These are phyloP conservation scores for Anagyrus pseudococci DNA, from an alignment of 2,888 invertebrate genomes.

Conservation along the genomic window DNA sequence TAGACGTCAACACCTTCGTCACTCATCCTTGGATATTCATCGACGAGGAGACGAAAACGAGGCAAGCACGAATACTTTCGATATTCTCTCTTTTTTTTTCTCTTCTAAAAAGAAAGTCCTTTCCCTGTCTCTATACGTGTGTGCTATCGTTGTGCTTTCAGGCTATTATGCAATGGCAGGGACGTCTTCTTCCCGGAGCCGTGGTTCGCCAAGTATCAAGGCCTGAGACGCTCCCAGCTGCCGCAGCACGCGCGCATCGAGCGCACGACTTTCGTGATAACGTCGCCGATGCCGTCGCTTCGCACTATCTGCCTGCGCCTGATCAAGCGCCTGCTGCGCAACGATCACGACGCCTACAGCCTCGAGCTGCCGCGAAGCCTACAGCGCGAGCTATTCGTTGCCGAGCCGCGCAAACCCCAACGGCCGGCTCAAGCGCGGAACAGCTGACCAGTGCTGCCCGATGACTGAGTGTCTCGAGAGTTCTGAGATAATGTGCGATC, in stretches of 20 bases:
- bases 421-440: too few relatives aligned
- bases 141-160: constrained; percentile 35
- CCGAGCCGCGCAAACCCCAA: constrained; percentile 43
- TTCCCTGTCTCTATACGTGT: too few relatives aligned
- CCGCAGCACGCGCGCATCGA: constrained; percentile 41
- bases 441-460: too few relatives aligned
- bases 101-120: too few relatives aligned
- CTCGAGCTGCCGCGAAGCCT: constrained; percentile 54
- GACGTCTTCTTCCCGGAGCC: constrained; percentile 53
- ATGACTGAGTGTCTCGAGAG: too few relatives aligned
- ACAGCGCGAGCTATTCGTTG: constrained; percentile 49
- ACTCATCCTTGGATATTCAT: constrained; percentile 87
- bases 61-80: constrained; percentile 48
- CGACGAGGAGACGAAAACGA: constrained; percentile 73
- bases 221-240: constrained; percentile 35
- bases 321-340: constrained; percentile 47
- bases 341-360: constrained; percentile 47
- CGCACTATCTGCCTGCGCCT: constrained; percentile 48
- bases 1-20: constrained; percentile 77
- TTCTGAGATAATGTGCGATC: too few relatives aligned
- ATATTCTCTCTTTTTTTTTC: too few relatives aligned
- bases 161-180: constrained; percentile 49
- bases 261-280: constrained; percentile 48
- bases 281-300: constrained; percentile 49
- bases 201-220: constrained; percentile 44